Base-by-base conservation (phyloP, 2,113 vertebrate genomes). In the Chaenocephalus aceratus region DNA sequence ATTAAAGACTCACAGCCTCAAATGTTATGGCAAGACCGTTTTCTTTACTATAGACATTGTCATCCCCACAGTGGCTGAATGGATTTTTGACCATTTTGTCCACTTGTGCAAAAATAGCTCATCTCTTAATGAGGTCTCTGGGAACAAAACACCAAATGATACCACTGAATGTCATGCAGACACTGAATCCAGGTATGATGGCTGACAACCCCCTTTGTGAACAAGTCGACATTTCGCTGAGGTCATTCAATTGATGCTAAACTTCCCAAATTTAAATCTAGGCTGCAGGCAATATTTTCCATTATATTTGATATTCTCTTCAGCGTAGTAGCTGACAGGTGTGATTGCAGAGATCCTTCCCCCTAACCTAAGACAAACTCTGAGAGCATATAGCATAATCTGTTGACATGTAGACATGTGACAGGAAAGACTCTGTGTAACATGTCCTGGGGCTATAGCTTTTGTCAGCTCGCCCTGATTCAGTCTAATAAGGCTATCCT, bases 391-490 rank as follows among this genome's bases (percentile, higher is more conserved):
- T 52, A 78, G 75, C 66, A 78, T 82, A 85, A 91, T 92, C 84
- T 89, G 78, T 86, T 92, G 91, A 90, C 89, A 91, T 80, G 77
- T 86, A 84, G 90, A 89, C 84, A 85, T 93, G 87, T 93, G 88
- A 93, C 92, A 93, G 91, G 89, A 94, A 92, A 91, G 86, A 88
- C 75, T 90, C 85, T 80, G 87, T 86, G 84, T 89, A 85, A 85
- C 88, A 79, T 77, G 83, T 92, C 94, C 93, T 4, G 49, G 57
- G 94, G 94, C 83, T 1, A 21, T 21, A 89, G 63, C 72, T 84
- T 93, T 93, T 93, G 91, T 93, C 94, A 93, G 79, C 83, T 91
- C 84, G 66, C 68, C 45, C 79, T 82, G 76, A 84, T 71, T 93
- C 84, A 54, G 71, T 93, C 86, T 93, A 93, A 93, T 94, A 91